A percentile compares a stretch with the other conserved stretches of the same genome.
Evolutionary conservation across 2,888 invertebrate genomes (phyloP).

Genomic region (Sympetrum striolatum): DNA sequence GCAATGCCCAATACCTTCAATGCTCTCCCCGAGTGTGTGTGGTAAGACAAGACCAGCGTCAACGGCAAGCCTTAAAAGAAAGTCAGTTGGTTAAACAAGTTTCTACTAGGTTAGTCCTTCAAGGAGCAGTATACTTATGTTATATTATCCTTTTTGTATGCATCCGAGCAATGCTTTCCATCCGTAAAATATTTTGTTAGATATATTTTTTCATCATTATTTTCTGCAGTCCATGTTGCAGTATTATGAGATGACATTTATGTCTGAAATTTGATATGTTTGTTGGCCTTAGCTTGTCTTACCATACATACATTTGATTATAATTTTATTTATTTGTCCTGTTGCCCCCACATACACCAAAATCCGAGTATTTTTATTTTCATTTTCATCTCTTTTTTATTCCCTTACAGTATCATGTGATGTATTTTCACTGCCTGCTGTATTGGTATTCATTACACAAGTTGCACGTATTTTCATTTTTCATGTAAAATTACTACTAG

Average conservation of each 20-base stretch:
- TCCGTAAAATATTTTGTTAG: slow-evolving; percentile 43
- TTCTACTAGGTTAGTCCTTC: slow-evolving; percentile 39
- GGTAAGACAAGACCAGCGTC: slow-evolving; percentile 42
- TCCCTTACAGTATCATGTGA: slow-evolving; percentile 32
- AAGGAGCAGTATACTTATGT: slow-evolving; percentile 46
- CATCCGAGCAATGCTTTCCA: slow-evolving; percentile 42
- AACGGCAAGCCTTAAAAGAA: slow-evolving; percentile 38
- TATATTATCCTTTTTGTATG: slow-evolving; percentile 44
- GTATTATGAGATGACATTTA: slow-evolving; percentile 39
- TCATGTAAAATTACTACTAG: neutral
- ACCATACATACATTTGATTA: slow-evolving; percentile 42
- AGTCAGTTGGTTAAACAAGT: slow-evolving; percentile 39
- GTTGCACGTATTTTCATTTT: slow-evolving; percentile 19
- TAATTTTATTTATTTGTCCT: slow-evolving; percentile 38
- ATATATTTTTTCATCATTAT: slow-evolving; percentile 42
- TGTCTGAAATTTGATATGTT: slow-evolving; percentile 44
- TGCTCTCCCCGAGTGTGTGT: slow-evolving; percentile 35
- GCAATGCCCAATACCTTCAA: slow-evolving; percentile 38
- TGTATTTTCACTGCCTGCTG: slow-evolving; percentile 42
- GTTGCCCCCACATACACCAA: slow-evolving; percentile 29
- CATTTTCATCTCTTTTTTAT: slow-evolving; percentile 29
- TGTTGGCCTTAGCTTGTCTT: slow-evolving; percentile 44
- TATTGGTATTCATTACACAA: slow-evolving; percentile 3
- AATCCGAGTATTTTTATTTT: slow-evolving; percentile 21
- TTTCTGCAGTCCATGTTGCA: slow-evolving; percentile 44